These are phyloP conservation scores for Myanophis thanlyinensis DNA, from an alignment of 2,113 vertebrate species.

Conservation along the genomic window DNA sequence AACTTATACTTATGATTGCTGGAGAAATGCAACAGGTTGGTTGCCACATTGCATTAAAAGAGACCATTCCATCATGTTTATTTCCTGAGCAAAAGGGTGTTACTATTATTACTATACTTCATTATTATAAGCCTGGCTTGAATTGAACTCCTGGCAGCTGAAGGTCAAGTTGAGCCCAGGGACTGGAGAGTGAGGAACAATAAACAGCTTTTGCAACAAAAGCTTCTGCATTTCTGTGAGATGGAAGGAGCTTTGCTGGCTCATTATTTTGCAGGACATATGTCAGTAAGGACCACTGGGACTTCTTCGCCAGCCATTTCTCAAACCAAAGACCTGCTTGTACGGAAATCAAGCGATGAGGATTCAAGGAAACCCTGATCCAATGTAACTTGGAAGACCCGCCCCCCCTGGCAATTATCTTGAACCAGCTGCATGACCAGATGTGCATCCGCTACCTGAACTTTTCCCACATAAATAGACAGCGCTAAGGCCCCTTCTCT, in stretches of 20 bases:
- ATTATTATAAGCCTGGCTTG: not conserved
- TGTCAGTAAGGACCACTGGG: not conserved
- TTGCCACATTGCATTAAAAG: not conserved
- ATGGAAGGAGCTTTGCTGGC: not conserved
- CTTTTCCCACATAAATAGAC: not conserved
- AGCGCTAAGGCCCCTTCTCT: not conserved
- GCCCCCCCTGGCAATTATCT: not conserved
- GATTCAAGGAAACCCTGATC: not conserved
- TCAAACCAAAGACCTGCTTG: not conserved
- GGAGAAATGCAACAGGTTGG: not conserved
- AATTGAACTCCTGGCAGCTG: not conserved
- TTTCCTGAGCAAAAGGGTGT: not conserved
- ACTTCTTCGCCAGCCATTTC: not conserved
- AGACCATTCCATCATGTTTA: not conserved
- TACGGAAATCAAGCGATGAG: not conserved
- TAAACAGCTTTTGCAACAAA: constrained; percentile 3
- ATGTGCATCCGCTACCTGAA: not conserved
- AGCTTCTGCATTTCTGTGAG: not conserved
- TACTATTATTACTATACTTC: not conserved
- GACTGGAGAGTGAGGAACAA: not conserved
- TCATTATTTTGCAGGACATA: not conserved
- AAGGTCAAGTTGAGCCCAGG: constrained; percentile 7
- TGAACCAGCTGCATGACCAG: not conserved
- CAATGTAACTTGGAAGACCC: not conserved
- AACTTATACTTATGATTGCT: not conserved